These are phyloP conservation scores for Lutraria lutraria DNA, from an alignment of 2,888 invertebrate species.

Conservation along the genomic window DNA sequence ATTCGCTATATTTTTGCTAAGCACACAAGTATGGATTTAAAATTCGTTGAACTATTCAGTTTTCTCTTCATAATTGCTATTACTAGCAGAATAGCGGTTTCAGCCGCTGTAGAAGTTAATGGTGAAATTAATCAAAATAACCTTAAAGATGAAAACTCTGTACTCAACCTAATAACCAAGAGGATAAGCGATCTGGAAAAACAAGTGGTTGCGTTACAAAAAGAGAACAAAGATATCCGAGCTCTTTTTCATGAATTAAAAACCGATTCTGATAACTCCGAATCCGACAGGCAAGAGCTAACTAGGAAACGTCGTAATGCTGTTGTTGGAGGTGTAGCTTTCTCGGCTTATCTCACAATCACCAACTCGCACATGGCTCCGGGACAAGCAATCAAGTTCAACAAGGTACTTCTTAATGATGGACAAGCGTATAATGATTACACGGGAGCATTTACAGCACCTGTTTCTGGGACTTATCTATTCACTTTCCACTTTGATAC, in stretches of 20 bases:
- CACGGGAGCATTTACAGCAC: conserved; percentile 41
- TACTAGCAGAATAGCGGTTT: not conserved
- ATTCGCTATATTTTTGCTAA: too few relatives aligned
- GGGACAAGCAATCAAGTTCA: conserved; percentile 25
- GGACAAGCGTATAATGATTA: conserved; percentile 22
- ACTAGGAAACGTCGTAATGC: not conserved
- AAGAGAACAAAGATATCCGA: not conserved
- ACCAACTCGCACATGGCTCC: not conserved
- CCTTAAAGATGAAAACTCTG: not conserved
- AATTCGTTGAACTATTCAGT: not conserved
- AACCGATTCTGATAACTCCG: not conserved
- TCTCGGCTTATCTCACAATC: conserved; percentile 31
- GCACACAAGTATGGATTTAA: not conserved
- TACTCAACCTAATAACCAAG: not conserved
- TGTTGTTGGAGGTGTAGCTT: conserved; percentile 13
- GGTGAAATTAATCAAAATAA: not conserved
- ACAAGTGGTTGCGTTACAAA: not conserved
- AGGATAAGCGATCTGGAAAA: not conserved
- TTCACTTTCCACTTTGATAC: conserved; percentile 29
- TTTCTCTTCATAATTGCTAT: not conserved
- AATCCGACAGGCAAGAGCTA: not conserved
- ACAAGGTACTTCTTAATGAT: conserved; percentile 42
- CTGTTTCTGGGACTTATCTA: conserved; percentile 28
- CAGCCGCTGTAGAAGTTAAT: not conserved
- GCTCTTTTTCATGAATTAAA: not conserved